These are phyloP conservation scores for Morus bassanus DNA, from an alignment of 2,797 vertebrate species.

Conservation along the genomic window DNA sequence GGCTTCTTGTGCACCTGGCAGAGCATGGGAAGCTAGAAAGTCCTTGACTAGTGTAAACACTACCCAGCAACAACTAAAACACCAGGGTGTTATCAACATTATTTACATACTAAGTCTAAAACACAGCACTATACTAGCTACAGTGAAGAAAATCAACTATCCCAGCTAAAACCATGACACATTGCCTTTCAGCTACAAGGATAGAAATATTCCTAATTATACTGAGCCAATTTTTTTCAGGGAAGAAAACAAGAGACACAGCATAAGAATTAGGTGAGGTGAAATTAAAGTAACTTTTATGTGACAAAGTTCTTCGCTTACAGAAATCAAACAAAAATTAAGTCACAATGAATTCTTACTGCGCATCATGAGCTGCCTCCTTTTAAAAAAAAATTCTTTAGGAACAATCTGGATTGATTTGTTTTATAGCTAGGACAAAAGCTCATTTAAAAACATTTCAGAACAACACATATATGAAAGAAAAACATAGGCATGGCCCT, in stretches of 20 bases:
- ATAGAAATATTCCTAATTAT: not conserved
- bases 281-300: not conserved
- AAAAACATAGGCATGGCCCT: not conserved
- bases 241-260: not conserved
- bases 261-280: not conserved
- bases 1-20: no score
- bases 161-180: no score
- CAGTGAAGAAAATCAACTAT: no score
- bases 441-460: not conserved
- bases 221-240: not conserved
- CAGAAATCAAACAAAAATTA: not conserved
- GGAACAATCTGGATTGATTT: not conserved
- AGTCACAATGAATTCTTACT: not conserved
- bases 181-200: not conserved
- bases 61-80: no score
- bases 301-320: not conserved
- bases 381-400: not conserved
- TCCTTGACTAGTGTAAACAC: no score
- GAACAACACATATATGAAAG: not conserved
- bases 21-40: no score
- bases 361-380: fast-evolving
- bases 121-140: no score
- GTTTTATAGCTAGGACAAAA: not conserved
- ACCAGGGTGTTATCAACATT: no score
- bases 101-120: no score